Percentiles rank a stretch among this genome's conserved stretches.
phyloP scores from a whole-genome alignment of 2,113 vertebrate species.

The Progne subis region DNA sequence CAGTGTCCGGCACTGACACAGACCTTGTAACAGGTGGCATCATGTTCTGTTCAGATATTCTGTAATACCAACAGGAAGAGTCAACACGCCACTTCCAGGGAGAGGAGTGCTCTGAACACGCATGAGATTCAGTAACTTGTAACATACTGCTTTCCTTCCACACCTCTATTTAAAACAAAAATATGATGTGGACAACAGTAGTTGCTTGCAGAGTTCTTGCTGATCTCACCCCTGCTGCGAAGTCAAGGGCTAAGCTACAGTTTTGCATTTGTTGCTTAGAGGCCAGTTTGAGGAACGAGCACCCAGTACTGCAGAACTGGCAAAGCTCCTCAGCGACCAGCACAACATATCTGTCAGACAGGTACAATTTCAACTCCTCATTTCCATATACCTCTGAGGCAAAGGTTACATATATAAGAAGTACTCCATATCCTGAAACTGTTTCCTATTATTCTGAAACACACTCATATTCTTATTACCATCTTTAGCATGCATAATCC shows the following conservation, averaged over 20 bases:
- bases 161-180: slow-evolving; percentile 22
- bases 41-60: slow-evolving; percentile 89
- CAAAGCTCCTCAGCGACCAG: background rate
- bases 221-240: background rate
- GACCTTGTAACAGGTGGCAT: slow-evolving; percentile 91
- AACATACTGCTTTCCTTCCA: slow-evolving; percentile 14
- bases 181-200: background rate
- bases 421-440: background rate
- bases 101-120: background rate
- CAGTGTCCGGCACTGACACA: slow-evolving; percentile 90
- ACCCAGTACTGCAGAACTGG: background rate
- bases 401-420: background rate
- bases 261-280: background rate
- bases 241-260: background rate
- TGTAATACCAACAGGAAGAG: slow-evolving; percentile 72
- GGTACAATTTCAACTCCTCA: background rate
- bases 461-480: background rate
- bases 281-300: background rate
- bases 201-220: background rate
- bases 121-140: slow-evolving; percentile 1
- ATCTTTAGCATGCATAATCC: background rate
- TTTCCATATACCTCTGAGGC: background rate
- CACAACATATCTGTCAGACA: background rate
- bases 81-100: slow-evolving; percentile 33
- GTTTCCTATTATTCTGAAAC: background rate